Percentiles rank a stretch among this genome's conserved stretches.
These are phyloP conservation scores for Petrosia ficiformis DNA, from an alignment of 37 sponge, comb jelly and placozoan species.

Conservation along the genomic window DNA sequence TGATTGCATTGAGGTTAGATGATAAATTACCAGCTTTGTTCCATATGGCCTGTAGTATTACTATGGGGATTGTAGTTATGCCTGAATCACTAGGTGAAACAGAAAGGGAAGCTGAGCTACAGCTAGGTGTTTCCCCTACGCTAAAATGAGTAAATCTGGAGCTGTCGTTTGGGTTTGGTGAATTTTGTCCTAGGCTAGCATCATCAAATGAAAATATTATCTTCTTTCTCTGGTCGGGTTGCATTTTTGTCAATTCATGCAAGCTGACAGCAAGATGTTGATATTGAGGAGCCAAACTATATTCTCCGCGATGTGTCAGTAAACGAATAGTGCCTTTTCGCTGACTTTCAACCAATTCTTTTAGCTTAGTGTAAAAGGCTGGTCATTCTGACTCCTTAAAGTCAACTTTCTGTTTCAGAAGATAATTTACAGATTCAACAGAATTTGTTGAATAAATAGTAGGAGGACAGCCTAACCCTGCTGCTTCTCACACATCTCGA, in stretches of 20 bases:
- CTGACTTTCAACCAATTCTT: slow-evolving; percentile 2
- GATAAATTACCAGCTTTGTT: slow-evolving; percentile 16
- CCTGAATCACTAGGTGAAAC: slow-evolving; percentile 10
- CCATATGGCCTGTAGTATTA: slow-evolving; percentile 28
- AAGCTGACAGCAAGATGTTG: slow-evolving; percentile 10
- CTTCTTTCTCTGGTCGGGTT: slow-evolving; percentile 18
- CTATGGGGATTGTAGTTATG: not conserved
- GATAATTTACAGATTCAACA: slow-evolving; percentile 34
- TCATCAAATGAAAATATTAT: slow-evolving; percentile 13
- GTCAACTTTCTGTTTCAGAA: slow-evolving; percentile 30
- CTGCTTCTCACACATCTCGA: slow-evolving; percentile 20
- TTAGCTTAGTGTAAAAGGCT: slow-evolving; percentile 14
- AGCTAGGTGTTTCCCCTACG: not conserved
- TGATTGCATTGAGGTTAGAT: not conserved
- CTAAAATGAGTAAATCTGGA: not conserved
- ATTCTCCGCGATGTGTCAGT: slow-evolving; percentile 20
- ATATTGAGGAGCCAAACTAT: slow-evolving; percentile 2
- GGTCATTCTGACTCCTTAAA: slow-evolving; percentile 50
- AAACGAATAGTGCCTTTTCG: slow-evolving; percentile 11
- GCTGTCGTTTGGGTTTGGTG: not conserved
- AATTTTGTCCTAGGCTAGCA: not conserved
- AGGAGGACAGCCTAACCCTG: slow-evolving; percentile 46
- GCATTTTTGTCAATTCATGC: slow-evolving; percentile 13
- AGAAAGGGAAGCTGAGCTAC: not conserved
- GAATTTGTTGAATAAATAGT: slow-evolving; percentile 39